phyloP scores from a whole-genome alignment of 2,888 invertebrate species.

The Phaedon cochleariae region DNA sequence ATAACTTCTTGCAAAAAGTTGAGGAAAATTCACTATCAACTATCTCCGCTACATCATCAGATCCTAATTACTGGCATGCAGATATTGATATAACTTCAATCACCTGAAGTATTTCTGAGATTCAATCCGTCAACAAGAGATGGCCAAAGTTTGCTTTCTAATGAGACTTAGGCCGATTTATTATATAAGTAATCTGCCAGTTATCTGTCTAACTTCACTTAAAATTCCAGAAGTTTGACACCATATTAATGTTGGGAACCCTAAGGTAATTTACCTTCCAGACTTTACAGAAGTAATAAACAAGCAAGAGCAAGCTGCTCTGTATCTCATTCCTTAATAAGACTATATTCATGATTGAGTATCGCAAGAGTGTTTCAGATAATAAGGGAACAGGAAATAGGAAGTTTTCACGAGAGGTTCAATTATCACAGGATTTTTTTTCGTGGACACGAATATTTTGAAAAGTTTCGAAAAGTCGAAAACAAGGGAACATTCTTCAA shows the following conservation, averaged over 20 bases:
- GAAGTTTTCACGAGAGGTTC: too few relatives aligned
- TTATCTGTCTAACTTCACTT: constrained; percentile 30
- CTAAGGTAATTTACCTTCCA: constrained; percentile 29
- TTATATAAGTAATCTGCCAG: constrained; percentile 33
- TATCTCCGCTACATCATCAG: too few relatives aligned
- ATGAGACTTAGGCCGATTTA: constrained; percentile 21
- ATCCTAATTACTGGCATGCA: too few relatives aligned
- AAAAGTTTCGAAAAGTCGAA: too few relatives aligned
- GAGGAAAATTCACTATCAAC: too few relatives aligned
- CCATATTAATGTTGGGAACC: constrained; percentile 29
- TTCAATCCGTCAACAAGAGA: neutral
- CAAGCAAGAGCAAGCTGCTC: constrained; percentile 14
- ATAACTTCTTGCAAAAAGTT: too few relatives aligned
- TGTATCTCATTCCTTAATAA: neutral
- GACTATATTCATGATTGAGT: too few relatives aligned
- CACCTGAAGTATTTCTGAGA: neutral
- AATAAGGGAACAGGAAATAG: too few relatives aligned
- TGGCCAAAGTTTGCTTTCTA: neutral
- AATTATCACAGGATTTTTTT: too few relatives aligned
- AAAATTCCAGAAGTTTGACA: constrained; percentile 32
- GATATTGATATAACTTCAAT: neutral
- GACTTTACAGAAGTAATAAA: constrained; percentile 26
- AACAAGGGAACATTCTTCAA: too few relatives aligned
- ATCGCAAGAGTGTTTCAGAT: too few relatives aligned
- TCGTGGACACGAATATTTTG: too few relatives aligned